Evolutionary conservation across 2,888 invertebrate species (phyloP).

Genomic region (Monoplex corrugatus): DNA sequence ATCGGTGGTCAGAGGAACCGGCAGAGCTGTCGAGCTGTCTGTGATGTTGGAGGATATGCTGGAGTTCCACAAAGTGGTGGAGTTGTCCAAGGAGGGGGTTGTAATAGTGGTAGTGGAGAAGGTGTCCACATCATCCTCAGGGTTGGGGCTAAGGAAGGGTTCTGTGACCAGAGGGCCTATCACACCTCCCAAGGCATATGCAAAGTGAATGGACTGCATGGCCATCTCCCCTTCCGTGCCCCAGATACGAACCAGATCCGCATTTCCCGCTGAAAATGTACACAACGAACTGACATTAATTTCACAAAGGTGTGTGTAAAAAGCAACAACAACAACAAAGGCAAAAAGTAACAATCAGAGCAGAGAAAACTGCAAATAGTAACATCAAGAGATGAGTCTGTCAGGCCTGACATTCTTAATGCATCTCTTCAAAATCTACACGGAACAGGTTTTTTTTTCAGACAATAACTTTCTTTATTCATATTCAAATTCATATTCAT

Average conservation of each 20-base stretch:
- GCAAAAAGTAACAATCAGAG: too few relatives aligned
- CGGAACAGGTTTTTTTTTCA: too few relatives aligned
- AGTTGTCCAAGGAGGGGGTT: neutral
- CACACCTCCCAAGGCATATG: conserved; percentile 82
- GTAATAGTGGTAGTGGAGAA: neutral
- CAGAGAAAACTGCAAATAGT: too few relatives aligned
- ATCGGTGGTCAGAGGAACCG: conserved; percentile 35
- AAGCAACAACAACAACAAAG: too few relatives aligned
- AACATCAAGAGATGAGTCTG: too few relatives aligned
- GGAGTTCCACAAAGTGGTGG: neutral
- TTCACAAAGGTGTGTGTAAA: too few relatives aligned
- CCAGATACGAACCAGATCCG: conserved; percentile 79
- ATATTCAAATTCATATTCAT: too few relatives aligned
- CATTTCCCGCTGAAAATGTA: conserved; percentile 76
- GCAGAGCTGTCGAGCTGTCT: conserved; percentile 12
- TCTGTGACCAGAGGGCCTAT: conserved; percentile 82
- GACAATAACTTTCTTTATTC: too few relatives aligned
- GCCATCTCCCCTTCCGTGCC: conserved; percentile 79
- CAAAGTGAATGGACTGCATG: conserved; percentile 82
- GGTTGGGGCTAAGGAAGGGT: conserved; percentile 77
- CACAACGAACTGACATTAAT: too few relatives aligned
- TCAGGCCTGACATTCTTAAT: too few relatives aligned
- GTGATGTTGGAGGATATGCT: neutral
- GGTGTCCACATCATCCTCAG: neutral
- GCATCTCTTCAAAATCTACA: too few relatives aligned